Evolutionary conservation across 2,797 vertebrate genomes (phyloP).

Genomic region (Anolis apletophallus): DNA sequence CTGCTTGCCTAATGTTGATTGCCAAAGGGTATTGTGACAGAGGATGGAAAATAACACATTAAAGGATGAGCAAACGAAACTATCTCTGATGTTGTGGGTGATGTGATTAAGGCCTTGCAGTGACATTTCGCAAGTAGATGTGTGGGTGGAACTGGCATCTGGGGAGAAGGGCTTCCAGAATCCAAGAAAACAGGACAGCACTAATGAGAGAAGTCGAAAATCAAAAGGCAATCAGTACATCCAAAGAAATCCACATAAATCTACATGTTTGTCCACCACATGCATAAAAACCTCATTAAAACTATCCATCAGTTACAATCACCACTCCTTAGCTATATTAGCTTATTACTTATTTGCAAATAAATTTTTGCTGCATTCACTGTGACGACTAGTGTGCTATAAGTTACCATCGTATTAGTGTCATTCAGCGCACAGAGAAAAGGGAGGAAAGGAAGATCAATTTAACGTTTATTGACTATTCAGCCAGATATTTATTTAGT

Average conservation of each 20-base stretch:
- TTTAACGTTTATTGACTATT: neutral
- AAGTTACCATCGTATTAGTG: neutral
- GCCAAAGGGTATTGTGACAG: no score
- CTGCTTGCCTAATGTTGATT: no score
- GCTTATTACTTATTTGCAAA: neutral
- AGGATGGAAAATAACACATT: no score
- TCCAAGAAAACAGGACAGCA: neutral
- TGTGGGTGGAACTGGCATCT: neutral
- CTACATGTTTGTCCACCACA: neutral
- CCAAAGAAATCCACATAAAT: neutral
- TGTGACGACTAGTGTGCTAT: neutral
- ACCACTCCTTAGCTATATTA: neutral
- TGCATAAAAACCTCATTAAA: constrained; percentile 6
- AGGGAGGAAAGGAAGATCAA: neutral
- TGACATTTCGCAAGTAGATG: no score
- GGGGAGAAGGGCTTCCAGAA: neutral
- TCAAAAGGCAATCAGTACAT: neutral
- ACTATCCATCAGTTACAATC: neutral
- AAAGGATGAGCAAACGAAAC: no score
- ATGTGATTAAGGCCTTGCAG: no score
- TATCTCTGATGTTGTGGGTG: no score
- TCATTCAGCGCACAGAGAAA: neutral
- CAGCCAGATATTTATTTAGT: neutral
- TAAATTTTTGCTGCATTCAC: neutral
- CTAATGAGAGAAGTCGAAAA: neutral